Base-by-base conservation (phyloP, 1,140 invertebrate genomes). In the Pogonus chalceus region DNA sequence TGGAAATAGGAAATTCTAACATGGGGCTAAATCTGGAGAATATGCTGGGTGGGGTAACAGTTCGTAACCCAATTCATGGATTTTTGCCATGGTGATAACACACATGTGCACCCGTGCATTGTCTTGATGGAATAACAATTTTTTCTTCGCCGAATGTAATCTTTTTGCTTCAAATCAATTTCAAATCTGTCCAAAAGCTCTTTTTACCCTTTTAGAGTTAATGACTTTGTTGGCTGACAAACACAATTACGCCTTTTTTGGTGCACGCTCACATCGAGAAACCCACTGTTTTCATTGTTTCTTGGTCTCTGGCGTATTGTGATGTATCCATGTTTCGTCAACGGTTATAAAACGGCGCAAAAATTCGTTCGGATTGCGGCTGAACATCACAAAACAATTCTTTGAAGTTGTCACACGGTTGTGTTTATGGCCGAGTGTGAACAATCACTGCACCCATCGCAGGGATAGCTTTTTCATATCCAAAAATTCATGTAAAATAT, bases 201-300 rank as follows among this genome's bases (percentile, higher is more conserved):
- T n/a, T n/a, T n/a, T n/a, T n/a, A n/a, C n/a, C n/a, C n/a, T n/a
- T n/a, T n/a, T n/a, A 62, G 66, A 59, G 64, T 63, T 68, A 70
- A 69, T 68, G 67, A 70, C 69, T 69, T 66, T 67, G 66, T 66
- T 69, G 70, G 69, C 72, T 66, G 70, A 73, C 67, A 69, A 57
- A 58, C 56, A 54, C 37, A 58, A 61, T 61, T 71, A 69, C 50
- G 62, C 59, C 57, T 65, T 66, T 58, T 69, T 68, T 58, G 60
- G 62, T 56, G 57, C 56, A 49, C 51, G 21, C 60, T 57, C 58
- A 49, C 52, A 57, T 1, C 35, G 49, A 39, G 9, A 18, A 56
- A 22, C 56, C 65, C 63, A 70, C 61, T 70, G 61, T 60, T 62
- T 67, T 24, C 62, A 68, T 51, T 67, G 56, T 58, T 58, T 39